Conservation (phyloP, 2,888 invertebrate species). For the Agriopis marginaria region DNA sequence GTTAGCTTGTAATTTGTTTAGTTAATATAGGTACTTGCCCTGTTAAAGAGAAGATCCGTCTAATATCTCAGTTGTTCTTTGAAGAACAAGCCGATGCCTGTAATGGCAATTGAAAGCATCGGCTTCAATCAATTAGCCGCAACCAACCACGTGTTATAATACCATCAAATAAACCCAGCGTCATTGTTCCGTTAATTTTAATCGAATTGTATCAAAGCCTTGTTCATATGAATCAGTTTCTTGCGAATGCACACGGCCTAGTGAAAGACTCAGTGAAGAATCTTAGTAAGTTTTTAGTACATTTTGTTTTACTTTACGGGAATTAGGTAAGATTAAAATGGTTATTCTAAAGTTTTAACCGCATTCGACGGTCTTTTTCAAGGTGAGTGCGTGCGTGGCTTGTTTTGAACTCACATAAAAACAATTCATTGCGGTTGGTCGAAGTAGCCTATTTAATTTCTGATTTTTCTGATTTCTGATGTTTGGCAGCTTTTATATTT, state of each 20-base stretch:
- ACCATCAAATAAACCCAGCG: constrained; percentile 39
- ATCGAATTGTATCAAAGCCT: constrained; percentile 43
- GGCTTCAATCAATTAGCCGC: constrained; percentile 35
- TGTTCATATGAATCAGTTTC: constrained; percentile 29
- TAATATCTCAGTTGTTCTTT: background rate
- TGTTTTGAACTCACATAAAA: too few relatives aligned
- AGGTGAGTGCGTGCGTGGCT: too few relatives aligned
- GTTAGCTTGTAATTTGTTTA: too few relatives aligned
- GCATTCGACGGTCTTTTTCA: too few relatives aligned
- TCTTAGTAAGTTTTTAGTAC: background rate
- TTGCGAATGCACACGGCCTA: constrained; percentile 34
- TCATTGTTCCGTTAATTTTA: constrained; percentile 35
- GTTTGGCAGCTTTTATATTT: too few relatives aligned
- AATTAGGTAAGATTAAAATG: too few relatives aligned
- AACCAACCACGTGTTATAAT: constrained; percentile 28
- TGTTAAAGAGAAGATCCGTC: too few relatives aligned
- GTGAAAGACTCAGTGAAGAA: constrained; percentile 3
- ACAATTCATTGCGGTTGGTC: too few relatives aligned
- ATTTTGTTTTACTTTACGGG: background rate
- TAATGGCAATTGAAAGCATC: background rate
- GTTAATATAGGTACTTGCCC: too few relatives aligned
- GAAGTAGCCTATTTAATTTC: too few relatives aligned
- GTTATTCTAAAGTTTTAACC: background rate
- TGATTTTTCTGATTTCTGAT: too few relatives aligned
- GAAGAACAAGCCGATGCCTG: constrained; percentile 8